phyloP scores from a whole-genome alignment of 2,113 vertebrate genomes.

The Forbesichthys agassizii region DNA sequence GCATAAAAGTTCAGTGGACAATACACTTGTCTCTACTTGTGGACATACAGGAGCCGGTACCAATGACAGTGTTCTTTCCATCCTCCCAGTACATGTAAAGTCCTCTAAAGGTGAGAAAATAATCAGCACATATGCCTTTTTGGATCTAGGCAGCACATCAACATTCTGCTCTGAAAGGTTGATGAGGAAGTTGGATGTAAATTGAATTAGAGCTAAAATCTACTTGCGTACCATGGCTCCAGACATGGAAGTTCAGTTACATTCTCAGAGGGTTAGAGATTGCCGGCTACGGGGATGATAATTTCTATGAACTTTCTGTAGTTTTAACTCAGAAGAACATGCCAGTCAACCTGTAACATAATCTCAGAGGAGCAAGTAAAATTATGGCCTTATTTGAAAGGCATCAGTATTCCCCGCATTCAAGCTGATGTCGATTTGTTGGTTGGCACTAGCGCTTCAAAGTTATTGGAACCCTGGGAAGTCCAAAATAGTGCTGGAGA shows the following conservation, averaged over 20 bases:
- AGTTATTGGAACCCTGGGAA: conserved; percentile 7
- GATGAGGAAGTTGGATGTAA: conserved; percentile 7
- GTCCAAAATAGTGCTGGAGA: conserved; percentile 12
- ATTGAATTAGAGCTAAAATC: conserved; percentile 4
- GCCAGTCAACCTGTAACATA: too few relatives aligned
- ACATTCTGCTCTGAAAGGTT: background rate
- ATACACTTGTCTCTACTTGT: conserved; percentile 8
- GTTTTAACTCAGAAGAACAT: too few relatives aligned
- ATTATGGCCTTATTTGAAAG: background rate
- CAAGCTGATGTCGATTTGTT: conserved; percentile 3
- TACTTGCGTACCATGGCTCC: conserved; percentile 8
- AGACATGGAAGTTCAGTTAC: too few relatives aligned
- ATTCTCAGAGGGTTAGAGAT: too few relatives aligned
- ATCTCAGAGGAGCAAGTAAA: too few relatives aligned
- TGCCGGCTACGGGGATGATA: too few relatives aligned
- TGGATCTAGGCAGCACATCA: conserved; percentile 8
- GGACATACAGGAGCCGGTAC: conserved; percentile 22
- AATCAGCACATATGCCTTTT: conserved; percentile 19
- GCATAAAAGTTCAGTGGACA: background rate
- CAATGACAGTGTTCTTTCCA: conserved; percentile 2
- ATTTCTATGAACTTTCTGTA: too few relatives aligned
- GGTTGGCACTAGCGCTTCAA: conserved; percentile 14
- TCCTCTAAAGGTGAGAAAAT: conserved; percentile 10
- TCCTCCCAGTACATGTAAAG: conserved; percentile 24
- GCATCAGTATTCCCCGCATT: background rate